These are phyloP conservation scores for Cassiopea xamachana DNA, from an alignment of 30 jellyfish, hydroid and myxozoan genomes.

Conservation along the genomic window DNA sequence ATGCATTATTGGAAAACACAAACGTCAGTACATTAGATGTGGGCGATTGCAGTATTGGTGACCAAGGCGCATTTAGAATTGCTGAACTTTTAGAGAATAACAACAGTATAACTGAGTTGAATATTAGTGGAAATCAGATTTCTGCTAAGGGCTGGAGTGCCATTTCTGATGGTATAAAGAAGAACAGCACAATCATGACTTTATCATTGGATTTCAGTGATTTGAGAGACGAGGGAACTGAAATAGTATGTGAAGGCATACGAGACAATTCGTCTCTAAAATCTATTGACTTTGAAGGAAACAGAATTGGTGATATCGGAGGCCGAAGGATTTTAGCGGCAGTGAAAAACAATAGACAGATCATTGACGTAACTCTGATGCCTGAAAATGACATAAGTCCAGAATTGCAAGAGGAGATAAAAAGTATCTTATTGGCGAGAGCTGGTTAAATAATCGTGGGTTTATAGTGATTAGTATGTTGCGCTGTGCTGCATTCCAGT, in stretches of 20 bases:
- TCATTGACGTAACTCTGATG: slow-evolving; percentile 69
- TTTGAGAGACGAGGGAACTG: slow-evolving; percentile 75
- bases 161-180: slow-evolving; percentile 61
- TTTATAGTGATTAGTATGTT: not conserved
- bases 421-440: slow-evolving; percentile 37
- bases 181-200: slow-evolving; percentile 52
- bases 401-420: slow-evolving; percentile 60
- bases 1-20: slow-evolving; percentile 46
- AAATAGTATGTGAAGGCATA: slow-evolving; percentile 73
- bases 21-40: slow-evolving; percentile 68
- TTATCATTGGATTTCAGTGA: slow-evolving; percentile 74
- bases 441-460: not conserved
- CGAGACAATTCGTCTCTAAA: slow-evolving; percentile 58
- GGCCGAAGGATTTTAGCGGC: slow-evolving; percentile 74
- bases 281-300: slow-evolving; percentile 79
- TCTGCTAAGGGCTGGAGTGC: slow-evolving; percentile 64
- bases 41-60: slow-evolving; percentile 76
- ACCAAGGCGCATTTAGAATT: slow-evolving; percentile 58
- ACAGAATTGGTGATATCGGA: slow-evolving; percentile 72
- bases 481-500: too few species aligned
- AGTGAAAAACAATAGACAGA: slow-evolving; percentile 39
- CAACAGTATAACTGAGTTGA: slow-evolving; percentile 45
- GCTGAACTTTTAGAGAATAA: slow-evolving; percentile 56
- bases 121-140: slow-evolving; percentile 51
- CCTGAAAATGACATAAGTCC: slow-evolving; percentile 62